Base-by-base conservation (phyloP, 2,113 vertebrate genomes). In the Lates calcarifer region DNA sequence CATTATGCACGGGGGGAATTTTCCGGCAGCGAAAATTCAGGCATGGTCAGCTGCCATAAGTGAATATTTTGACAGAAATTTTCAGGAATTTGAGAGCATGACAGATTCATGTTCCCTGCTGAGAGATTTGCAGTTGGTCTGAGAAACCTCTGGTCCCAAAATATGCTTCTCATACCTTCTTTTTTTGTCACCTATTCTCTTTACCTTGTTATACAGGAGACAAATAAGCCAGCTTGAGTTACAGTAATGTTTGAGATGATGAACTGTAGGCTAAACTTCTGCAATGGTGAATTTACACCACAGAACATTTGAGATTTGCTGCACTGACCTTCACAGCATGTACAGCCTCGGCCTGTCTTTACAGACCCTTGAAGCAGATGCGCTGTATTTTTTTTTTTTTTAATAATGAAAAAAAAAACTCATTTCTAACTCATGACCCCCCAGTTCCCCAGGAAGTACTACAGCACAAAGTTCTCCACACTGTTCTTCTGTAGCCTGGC, bases 51-150 rank as follows among this genome's bases (percentile, higher is more conserved):
- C 18, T 24, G 15, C 20, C 24, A 26, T 28, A 26, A 37, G 47
- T 63, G 75, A 74, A 63, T 62, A 77, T 78, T 73, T 74, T 82
- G 66, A 73, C 70, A 53, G 35, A 57, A 45, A 51, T 85, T 85
- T 87, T 64, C 39, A 74, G 1, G 18, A 56, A 64, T 28, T 56
- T 80, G 65, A 74, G 76, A 65, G 35, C 73, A 67, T 74, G 61
- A 68, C 60, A 77, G 63, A 83, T 80, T 57, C n/a, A 39, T 67
- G 53, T 45, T 67, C 73, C 81, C 78, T 51, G 68, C 77, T 75
- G 63, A 56, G 79, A 83, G 37, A 66, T 65, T 68, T 73, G 56
- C 55, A 74, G 61, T 11, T 49, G 37, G 31, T 53, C 35, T 26
- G 57, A n/a, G 51, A 72, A 57, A 18, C 53, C 33, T 62, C 63